Evolutionary conservation across 2,113 vertebrate species (phyloP).

Genomic region (Sceloporus undulatus): DNA sequence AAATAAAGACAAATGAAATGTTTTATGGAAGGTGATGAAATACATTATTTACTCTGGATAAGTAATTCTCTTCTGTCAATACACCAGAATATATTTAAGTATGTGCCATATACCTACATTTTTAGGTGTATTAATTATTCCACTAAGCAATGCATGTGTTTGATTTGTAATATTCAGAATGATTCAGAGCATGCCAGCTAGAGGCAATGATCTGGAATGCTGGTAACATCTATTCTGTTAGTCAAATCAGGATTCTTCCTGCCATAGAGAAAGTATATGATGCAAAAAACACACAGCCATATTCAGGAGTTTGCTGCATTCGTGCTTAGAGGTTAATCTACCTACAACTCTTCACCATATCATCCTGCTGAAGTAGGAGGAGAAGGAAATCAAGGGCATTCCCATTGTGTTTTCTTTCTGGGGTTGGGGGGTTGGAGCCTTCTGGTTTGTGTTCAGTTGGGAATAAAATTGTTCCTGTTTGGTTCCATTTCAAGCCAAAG

Average conservation of each 20-base stretch:
- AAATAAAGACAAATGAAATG: slow-evolving; percentile 74
- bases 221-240: not conserved
- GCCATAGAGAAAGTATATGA: not conserved
- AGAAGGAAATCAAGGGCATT: not conserved
- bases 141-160: slow-evolving; percentile 15
- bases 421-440: too few species aligned
- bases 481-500: not conserved
- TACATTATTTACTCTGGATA: slow-evolving; percentile 59
- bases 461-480: not conserved
- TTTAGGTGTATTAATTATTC: slow-evolving; percentile 31
- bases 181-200: slow-evolving; percentile 2
- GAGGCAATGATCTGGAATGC: not conserved
- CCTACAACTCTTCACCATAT: not conserved
- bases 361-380: not conserved
- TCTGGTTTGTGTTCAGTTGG: not conserved
- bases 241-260: not conserved
- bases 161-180: slow-evolving; percentile 33
- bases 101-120: slow-evolving; percentile 17
- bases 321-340: not conserved
- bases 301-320: not conserved
- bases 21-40: slow-evolving; percentile 63
- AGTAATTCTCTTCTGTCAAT: slow-evolving; percentile 62
- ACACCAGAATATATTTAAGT: slow-evolving; percentile 37
- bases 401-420: not conserved
- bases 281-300: not conserved